Conservation (phyloP, 1,140 invertebrate genomes). For the Temnothorax nylanderi region DNA sequence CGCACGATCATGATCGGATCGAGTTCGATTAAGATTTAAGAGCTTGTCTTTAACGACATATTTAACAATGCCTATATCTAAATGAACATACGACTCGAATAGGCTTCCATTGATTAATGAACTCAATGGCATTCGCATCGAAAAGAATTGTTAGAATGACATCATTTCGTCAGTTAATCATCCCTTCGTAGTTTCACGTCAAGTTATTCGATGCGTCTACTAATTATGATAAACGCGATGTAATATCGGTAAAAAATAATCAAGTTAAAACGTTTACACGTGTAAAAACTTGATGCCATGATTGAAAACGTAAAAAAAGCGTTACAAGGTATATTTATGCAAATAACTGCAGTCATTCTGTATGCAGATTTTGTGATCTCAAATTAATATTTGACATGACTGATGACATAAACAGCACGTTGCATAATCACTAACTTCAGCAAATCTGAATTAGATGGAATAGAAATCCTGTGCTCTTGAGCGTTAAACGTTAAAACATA, state of each 20-base stretch:
- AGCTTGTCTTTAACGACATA: background rate
- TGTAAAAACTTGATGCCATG: background rate
- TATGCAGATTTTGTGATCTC: background rate
- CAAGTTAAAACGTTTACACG: background rate
- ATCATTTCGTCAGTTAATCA: background rate
- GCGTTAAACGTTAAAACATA: background rate
- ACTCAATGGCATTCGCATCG: background rate
- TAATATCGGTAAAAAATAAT: no score
- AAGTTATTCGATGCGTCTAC: background rate
- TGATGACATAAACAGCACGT: background rate
- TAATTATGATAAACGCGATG: background rate
- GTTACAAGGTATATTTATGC: constrained; percentile 6
- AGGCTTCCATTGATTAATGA: background rate
- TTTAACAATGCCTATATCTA: background rate
- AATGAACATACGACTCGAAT: background rate
- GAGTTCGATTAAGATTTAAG: background rate
- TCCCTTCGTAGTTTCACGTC: background rate
- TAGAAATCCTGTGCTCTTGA: background rate
- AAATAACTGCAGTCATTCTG: background rate
- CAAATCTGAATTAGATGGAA: background rate
- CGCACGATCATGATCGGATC: background rate
- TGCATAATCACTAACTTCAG: background rate
- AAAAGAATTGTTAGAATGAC: background rate
- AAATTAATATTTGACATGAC: background rate
- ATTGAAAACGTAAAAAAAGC: background rate